Conservation (phyloP, 1,140 invertebrate species). For the Cydia splendana region DNA sequence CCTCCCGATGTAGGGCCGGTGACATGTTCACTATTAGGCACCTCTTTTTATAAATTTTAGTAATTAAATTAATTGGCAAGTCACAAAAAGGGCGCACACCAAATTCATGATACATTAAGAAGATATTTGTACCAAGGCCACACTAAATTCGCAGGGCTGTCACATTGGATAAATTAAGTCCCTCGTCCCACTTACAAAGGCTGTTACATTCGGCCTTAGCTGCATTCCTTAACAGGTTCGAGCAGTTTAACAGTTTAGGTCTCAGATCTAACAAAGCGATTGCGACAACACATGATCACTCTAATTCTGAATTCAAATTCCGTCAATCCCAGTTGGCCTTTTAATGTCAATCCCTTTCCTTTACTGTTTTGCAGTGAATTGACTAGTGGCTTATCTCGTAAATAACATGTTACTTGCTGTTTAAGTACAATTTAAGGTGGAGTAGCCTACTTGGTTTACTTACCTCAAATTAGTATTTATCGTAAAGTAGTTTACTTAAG, state of each 20-base stretch:
- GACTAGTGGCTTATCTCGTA: slow-evolving; percentile 10
- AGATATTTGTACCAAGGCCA: slow-evolving; percentile 33
- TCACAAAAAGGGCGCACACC: neutral
- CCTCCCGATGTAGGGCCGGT: too few relatives aligned
- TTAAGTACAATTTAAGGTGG: slow-evolving; percentile 27
- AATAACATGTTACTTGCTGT: slow-evolving; percentile 24
- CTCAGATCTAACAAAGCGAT: slow-evolving; percentile 47
- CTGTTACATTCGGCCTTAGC: slow-evolving; percentile 49
- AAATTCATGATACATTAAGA: slow-evolving; percentile 7
- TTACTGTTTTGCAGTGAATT: neutral
- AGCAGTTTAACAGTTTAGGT: slow-evolving; percentile 40
- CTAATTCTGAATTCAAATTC: slow-evolving; percentile 28
- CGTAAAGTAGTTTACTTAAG: neutral
- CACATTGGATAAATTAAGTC: slow-evolving; percentile 57
- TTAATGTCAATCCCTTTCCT: slow-evolving; percentile 5
- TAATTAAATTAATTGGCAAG: neutral
- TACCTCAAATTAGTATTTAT: slow-evolving; percentile 13
- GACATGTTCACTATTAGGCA: too few relatives aligned
- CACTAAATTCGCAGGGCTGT: slow-evolving; percentile 53
- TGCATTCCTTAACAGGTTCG: slow-evolving; percentile 55
- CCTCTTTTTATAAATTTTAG: too few relatives aligned
- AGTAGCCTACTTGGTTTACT: slow-evolving; percentile 5
- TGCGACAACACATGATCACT: slow-evolving; percentile 38
- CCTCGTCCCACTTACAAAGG: slow-evolving; percentile 51
- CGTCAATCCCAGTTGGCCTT: slow-evolving; percentile 17